Evolutionary conservation across 2,113 vertebrate genomes (phyloP).

Genomic region (Ciconia maguari): DNA sequence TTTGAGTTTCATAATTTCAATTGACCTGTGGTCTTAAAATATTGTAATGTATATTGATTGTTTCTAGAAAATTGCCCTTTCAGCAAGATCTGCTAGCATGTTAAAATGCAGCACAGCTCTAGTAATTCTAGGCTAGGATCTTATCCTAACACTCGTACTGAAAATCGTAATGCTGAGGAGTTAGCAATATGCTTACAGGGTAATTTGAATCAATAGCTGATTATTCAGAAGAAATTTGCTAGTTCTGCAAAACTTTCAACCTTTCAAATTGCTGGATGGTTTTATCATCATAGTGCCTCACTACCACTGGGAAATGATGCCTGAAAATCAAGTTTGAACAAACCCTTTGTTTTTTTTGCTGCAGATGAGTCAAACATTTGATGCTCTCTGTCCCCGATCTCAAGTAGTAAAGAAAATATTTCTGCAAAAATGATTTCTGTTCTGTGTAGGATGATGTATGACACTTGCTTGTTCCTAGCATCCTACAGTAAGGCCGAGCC

Average conservation of each 20-base stretch:
- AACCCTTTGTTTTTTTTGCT: slow-evolving; percentile 53
- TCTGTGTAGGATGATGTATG: not conserved
- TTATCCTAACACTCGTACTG: not conserved
- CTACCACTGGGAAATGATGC: slow-evolving; percentile 13
- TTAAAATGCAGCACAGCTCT: not conserved
- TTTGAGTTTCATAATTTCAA: not conserved
- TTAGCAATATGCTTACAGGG: slow-evolving; percentile 38
- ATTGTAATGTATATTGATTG: not conserved
- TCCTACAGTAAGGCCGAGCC: not conserved
- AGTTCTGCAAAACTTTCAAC: slow-evolving; percentile 46
- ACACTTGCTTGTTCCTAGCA: not conserved
- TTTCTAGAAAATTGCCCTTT: not conserved
- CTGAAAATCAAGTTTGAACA: slow-evolving; percentile 59
- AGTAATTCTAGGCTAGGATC: not conserved
- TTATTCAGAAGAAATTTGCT: slow-evolving; percentile 54
- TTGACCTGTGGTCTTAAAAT: not conserved
- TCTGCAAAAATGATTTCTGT: not conserved
- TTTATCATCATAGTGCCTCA: slow-evolving; percentile 55
- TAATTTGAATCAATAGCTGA: slow-evolving; percentile 43
- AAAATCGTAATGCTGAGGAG: not conserved
- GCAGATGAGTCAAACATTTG: not conserved
- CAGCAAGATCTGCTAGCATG: not conserved
- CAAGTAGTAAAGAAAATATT: not conserved
- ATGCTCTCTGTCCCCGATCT: not conserved
- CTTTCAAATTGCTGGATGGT: slow-evolving; percentile 63